Base-by-base conservation (phyloP, 1,140 invertebrate species). In the Campoletis sonorensis region DNA sequence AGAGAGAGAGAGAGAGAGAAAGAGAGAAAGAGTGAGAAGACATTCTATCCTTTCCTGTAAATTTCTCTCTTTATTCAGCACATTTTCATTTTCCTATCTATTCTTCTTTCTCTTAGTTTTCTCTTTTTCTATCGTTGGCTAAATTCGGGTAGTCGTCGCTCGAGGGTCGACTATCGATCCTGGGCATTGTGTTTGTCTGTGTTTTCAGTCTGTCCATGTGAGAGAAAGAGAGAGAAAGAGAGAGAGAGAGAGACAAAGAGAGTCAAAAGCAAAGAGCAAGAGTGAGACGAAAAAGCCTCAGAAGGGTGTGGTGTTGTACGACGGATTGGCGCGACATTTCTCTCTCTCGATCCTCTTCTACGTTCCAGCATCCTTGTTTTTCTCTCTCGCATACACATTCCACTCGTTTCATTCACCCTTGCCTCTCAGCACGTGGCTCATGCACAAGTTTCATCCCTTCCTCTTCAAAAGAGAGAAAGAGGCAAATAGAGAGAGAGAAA, bases 141-240 rank as follows among this genome's bases (percentile, higher is more conserved):
- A 80, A 64, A 78, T 78, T 78, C 76, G 61, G 30, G 82, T 82
- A 77, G 83, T 83, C 85, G 84, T 84, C 54, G 61, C 21, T 64
- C 23, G 84, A 86, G 86, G 88, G 89, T 89, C 86, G 86, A 80
- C 86, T 90, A 90, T 91, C 88, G 89, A 90, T 89, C 88, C 86
- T 84, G 79, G 70, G 79, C 23, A 23, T 27, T n/a, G 1, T n/a
- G 51, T 54, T n/a, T n/a, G 51, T 54, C 18, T 54, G 16, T n/a
- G 51, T 13, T 5, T 45, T 4, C 37, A 10, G 40, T 13, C 5
- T 13, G 40, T 4, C 15, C 1, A 4, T 4, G 5, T 7, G 54
- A 58, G 54, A 13, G 18, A 58, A 4, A 58, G 1, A 1, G 40
- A 45, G 40, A n/a, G 51, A 54, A 4, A 15, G 3, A 15, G 51